phyloP scores from a whole-genome alignment of 2,797 vertebrate genomes.

The Cryptoprocta ferox region DNA sequence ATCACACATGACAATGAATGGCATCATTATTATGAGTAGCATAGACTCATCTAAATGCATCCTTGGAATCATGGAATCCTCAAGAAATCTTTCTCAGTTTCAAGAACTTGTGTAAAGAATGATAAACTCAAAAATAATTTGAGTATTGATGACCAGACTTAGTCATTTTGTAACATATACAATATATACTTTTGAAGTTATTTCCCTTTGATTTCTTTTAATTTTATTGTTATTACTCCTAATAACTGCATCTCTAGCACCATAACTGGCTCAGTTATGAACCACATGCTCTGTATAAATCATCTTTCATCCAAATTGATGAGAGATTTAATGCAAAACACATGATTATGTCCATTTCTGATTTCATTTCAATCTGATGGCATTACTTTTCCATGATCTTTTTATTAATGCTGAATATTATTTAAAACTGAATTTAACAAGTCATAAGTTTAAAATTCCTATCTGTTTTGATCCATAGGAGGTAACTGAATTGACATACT shows the following conservation, averaged over 20 bases:
- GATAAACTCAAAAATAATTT: neutral
- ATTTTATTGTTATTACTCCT: neutral
- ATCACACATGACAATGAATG: constrained; percentile 80
- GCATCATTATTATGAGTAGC: constrained; percentile 79
- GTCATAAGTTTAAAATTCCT: constrained; percentile 45
- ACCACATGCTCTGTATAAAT: neutral
- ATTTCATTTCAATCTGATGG: constrained; percentile 18
- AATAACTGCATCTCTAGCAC: neutral
- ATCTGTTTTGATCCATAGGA: constrained; percentile 48
- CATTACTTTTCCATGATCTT: neutral
- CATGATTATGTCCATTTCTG: neutral
- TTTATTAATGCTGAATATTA: constrained; percentile 37
- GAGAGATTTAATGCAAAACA: constrained; percentile 24
- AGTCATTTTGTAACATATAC: neutral
- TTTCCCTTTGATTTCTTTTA: neutral
- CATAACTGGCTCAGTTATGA: neutral
- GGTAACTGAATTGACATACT: constrained; percentile 12
- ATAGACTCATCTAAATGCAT: constrained; percentile 75
- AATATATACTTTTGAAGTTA: neutral
- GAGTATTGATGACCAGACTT: neutral
- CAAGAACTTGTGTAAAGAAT: neutral
- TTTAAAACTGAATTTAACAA: constrained; percentile 51
- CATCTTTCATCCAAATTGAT: neutral
- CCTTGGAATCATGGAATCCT: constrained; percentile 76
- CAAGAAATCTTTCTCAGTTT: neutral